A percentile compares a stretch with the other conserved stretches of the same genome.
phyloP scores from a whole-genome alignment of 2,888 invertebrate genomes.

The Poecilobothrus nobilitatus region DNA sequence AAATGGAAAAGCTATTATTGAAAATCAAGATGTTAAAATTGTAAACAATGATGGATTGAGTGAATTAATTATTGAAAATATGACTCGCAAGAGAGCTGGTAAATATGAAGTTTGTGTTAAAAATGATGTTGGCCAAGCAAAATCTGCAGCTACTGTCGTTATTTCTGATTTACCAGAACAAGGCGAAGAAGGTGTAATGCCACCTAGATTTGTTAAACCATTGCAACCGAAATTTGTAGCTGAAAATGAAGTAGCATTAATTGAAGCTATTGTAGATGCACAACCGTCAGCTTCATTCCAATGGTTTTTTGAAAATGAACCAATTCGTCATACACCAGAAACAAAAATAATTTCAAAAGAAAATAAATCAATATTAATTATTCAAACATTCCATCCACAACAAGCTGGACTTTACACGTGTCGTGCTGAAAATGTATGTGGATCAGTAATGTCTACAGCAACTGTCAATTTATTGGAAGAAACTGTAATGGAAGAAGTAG shows the following conservation, averaged over 20 bases:
- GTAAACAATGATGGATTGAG: constrained; percentile 53
- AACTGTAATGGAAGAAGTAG: constrained; percentile 47
- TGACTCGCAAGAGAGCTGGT: constrained; percentile 67
- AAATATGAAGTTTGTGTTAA: constrained; percentile 82
- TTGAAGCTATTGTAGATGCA: constrained; percentile 70
- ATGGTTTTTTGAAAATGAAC: constrained; percentile 72
- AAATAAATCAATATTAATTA: constrained; percentile 70
- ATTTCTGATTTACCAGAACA: constrained; percentile 54
- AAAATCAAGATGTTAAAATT: constrained; percentile 54
- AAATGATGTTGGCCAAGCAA: constrained; percentile 67
- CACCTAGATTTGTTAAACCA: constrained; percentile 66
- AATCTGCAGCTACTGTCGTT: constrained; percentile 74
- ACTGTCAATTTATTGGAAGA: constrained; percentile 55
- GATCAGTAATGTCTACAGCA: constrained; percentile 80
- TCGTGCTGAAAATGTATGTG: constrained; percentile 81
- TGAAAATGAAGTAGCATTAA: constrained; percentile 66
- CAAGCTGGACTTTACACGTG: constrained; percentile 73
- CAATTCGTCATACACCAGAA: constrained; percentile 60
- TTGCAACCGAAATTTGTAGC: constrained; percentile 61
- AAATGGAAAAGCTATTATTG: constrained; percentile 67
- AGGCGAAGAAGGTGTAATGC: constrained; percentile 50
- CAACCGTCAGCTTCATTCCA: constrained; percentile 74
- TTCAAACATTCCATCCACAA: constrained; percentile 62
- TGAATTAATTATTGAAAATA: constrained; percentile 56
- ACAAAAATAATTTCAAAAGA: constrained; percentile 62